Evolutionary conservation across 2,888 invertebrate genomes (phyloP), one percentile per base, ranked within the genome.

Genomic region (Meiosimyza decipiens): DNA sequence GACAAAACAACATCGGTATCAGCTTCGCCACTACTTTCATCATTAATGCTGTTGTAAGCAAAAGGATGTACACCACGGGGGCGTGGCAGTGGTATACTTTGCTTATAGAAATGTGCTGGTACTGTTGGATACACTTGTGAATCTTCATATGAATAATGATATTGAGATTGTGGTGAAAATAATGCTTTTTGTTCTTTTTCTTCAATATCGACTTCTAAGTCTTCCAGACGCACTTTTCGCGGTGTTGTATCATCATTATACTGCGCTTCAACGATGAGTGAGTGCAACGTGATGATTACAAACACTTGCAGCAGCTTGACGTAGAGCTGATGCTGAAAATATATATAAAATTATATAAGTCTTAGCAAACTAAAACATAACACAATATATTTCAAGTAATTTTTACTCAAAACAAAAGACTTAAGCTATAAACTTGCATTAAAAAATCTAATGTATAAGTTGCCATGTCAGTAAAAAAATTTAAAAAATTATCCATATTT

Each of bases 131-230:
- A 13, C 1, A 16, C 54, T 60, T 40, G 60, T 3, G 13, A 0
- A 5, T 18, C 6, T 49, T 28, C 50, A 5, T 50, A 49, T 16
- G 47, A 47, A 9, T 40, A 59, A 1, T n/a, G 28, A 40, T 71
- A 54, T 5, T 71, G 59, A 16, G 64, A 66, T 7, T 68, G 63
- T 28, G 47, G 50, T 3, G 22, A 15, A 50, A 59, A 54, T 49
- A 68, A n/a, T 33, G 60, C 22, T 60, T 3, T 22, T n/a, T 59
- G 54, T 84, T 92, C 91, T 78, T 89, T 90, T 68, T 89, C 89
- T 69, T 91, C 84, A 80, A 91, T 92, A 80, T 93, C 93, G 51
- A 90, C 89, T 82, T 94, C 93, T 76, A 94, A 92, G 84, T 94
- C 94, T 83, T 93, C 92, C 64, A 94, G 87, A 77, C 92, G 90